These are phyloP conservation scores for Ciconia nigra DNA, from an alignment of 2,797 vertebrate species.

Conservation along the genomic window DNA sequence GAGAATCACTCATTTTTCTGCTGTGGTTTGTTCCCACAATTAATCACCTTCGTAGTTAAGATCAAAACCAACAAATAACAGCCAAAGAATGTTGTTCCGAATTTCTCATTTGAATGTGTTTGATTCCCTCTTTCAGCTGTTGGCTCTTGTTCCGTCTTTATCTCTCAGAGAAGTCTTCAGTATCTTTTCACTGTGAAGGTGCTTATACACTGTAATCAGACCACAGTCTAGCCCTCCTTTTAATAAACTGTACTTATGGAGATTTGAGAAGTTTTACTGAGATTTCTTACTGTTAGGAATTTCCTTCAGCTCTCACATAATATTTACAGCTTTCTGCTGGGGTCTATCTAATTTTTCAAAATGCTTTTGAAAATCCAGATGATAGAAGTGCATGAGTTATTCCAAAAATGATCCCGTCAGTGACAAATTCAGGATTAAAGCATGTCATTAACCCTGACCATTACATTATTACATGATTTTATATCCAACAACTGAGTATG, in stretches of 20 bases:
- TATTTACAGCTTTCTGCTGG: background rate
- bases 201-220: background rate
- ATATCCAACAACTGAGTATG: background rate
- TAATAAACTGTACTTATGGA: background rate
- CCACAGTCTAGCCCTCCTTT: background rate
- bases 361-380: background rate
- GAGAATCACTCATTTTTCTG: background rate
- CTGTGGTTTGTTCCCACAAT: background rate
- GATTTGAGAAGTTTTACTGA: background rate
- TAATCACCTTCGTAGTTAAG: background rate
- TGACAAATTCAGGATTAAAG: background rate
- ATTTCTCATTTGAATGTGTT: background rate
- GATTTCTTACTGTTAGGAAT: background rate
- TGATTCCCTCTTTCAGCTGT: background rate
- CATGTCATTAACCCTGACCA: background rate
- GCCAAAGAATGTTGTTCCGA: background rate
- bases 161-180: background rate
- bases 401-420: background rate
- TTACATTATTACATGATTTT: background rate
- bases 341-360: background rate
- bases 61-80: rapidly evolving
- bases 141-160: background rate
- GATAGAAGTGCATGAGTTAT: background rate
- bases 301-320: background rate
- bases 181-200: background rate